Percentiles rank a stretch among this genome's conserved stretches.
These are phyloP conservation scores for Ormyrus nitidulus DNA, from an alignment of 2,888 invertebrate species.

Conservation along the genomic window DNA sequence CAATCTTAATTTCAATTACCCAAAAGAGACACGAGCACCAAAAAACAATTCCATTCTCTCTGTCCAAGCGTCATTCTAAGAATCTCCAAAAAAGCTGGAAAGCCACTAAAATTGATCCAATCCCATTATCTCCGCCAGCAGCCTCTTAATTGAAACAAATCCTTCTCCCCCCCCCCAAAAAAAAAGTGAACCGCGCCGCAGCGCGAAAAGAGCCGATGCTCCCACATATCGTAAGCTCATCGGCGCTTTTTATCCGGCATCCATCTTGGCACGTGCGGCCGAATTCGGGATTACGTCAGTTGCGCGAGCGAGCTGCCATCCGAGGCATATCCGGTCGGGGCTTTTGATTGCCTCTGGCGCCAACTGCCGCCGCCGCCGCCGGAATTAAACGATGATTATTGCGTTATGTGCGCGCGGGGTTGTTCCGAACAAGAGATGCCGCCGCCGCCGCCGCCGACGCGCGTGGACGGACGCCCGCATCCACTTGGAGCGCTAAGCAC, in stretches of 20 bases:
- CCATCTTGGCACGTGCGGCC: constrained; percentile 31
- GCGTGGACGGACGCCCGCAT: constrained; percentile 47
- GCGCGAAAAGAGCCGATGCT: neutral
- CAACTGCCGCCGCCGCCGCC: constrained; percentile 71
- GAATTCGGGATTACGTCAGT: constrained; percentile 70
- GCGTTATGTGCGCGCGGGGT: constrained; percentile 67
- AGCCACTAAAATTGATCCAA: no score
- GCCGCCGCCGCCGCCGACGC: constrained; percentile 1
- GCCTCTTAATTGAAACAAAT: constrained; percentile 21
- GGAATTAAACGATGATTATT: constrained; percentile 75
- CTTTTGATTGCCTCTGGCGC: constrained; percentile 75
- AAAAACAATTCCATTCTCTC: no score
- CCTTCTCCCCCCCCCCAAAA: neutral
- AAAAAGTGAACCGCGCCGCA: neutral
- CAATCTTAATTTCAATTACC: no score
- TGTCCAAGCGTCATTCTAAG: no score
- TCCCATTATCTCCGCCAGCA: no score
- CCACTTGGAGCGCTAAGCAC: constrained; percentile 15
- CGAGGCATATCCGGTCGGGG: constrained; percentile 73
- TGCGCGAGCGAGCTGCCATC: constrained; percentile 60
- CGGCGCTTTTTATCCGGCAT: constrained; percentile 16
- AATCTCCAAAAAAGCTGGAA: no score
- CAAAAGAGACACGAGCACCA: no score
- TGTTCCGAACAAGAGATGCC: constrained; percentile 6
- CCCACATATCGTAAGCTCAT: neutral